Base-by-base conservation (phyloP, 2,797 vertebrate genomes). In the Crax fasciolata region DNA sequence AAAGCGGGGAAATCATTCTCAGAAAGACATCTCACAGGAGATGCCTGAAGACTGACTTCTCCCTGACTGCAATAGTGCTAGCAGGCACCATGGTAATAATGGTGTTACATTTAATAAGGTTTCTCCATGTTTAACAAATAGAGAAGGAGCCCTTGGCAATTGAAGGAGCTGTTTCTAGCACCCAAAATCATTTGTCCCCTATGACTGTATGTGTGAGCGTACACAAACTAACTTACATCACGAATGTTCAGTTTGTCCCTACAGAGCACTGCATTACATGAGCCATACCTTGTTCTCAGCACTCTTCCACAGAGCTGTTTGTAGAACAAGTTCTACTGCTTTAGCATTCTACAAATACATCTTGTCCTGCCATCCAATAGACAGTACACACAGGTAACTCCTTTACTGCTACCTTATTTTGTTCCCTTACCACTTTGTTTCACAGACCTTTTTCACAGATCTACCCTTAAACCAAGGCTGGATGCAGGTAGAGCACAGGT, bases 211-310 rank as follows among this genome's bases (percentile, higher is more conserved):
- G 5, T 59, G 63, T 54, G 43, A 54, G 20, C 20, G 15, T 96
- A 98, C 95, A 94, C 75, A 83, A 94, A 93, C 70, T 61, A 96
- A 61, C 77, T 98, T 97, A 93, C 84, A 81, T 97, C 96, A 96
- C 82, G 57, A 97, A 89, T 94, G 85, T 94, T 97, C 92, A 92
- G 66, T 93, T 96, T 94, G 95, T 87, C 96, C 90, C 96, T 97
- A 81, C 83, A 97, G 98, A 98, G 96, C 97, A 94, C 71, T 90
- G 62, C 46, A 92, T 95, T 74, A 87, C 94, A 89, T 96, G 98
- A 97, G 96, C 83, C 95, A 91, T 92, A 83, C 96, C 97, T 95
- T 92, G 94, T 81, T 57, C 20, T 32, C 55, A 75, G 65, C 49
- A 39, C 23, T 48, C 55, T 74, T 84, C 25, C 52, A 44, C 16